Percentiles rank a stretch among this genome's conserved stretches.
Evolutionary conservation across 1,140 invertebrate species (phyloP).

Genomic region (Saxidomus purpurata): DNA sequence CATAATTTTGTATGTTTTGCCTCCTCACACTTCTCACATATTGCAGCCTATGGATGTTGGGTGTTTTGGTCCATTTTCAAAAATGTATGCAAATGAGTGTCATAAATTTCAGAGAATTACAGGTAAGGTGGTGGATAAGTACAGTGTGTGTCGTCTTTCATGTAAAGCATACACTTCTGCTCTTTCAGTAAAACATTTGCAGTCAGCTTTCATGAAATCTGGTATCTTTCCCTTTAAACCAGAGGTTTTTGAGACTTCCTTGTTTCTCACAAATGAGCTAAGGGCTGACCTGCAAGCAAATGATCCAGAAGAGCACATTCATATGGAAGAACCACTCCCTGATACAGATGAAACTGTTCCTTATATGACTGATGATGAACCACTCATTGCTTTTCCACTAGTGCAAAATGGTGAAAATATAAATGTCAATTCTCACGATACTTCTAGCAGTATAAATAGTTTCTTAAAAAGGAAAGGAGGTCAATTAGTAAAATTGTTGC

Average conservation of each 20-base stretch:
- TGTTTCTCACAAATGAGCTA: not conserved
- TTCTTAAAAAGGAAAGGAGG: not conserved
- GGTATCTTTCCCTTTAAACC: slow-evolving; percentile 31
- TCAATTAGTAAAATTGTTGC: not conserved
- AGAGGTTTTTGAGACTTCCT: not conserved
- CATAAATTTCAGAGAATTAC: not conserved
- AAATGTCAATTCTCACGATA: too few species aligned
- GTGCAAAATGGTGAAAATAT: not conserved
- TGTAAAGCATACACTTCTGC: slow-evolving; percentile 9
- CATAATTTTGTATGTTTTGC: slow-evolving; percentile 49
- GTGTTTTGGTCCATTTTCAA: slow-evolving; percentile 35
- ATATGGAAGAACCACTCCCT: not conserved
- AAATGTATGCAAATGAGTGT: slow-evolving; percentile 15
- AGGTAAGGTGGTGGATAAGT: not conserved
- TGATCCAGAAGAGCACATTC: not conserved
- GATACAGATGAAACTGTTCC: not conserved
- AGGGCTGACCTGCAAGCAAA: not conserved
- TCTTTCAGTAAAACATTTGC: slow-evolving; percentile 10
- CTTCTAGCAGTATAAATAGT: not conserved
- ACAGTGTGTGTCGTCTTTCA: not conserved
- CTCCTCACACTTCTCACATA: slow-evolving; percentile 46
- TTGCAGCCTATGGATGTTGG: slow-evolving; percentile 53
- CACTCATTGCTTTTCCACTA: not conserved
- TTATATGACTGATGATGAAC: not conserved
- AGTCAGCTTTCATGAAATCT: slow-evolving; percentile 24